Base-by-base conservation (phyloP, 2,113 vertebrate species). In the Oostethus manadensis region DNA sequence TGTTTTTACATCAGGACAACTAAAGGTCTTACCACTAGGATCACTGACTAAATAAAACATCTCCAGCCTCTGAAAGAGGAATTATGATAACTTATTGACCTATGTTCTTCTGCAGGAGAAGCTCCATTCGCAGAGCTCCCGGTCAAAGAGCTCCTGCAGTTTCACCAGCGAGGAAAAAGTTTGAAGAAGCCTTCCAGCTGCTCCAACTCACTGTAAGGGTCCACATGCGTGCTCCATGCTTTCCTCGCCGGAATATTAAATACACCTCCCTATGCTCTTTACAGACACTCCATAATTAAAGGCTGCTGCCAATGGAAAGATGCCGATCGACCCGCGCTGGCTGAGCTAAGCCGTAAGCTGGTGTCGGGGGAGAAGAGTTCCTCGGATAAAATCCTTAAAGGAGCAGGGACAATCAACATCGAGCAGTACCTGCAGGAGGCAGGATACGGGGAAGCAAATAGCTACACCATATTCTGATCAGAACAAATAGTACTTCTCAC, bases 51-150 rank as follows among this genome's bases (percentile, higher is more conserved):
- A 26, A 26, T 26, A n/a, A n/a, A n/a, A n/a, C n/a, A n/a, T n/a
- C n/a, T n/a, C n/a, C n/a, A n/a, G n/a, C n/a, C n/a, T n/a, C n/a
- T n/a, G n/a, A n/a, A n/a, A n/a, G 23, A 26, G 23, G 23, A 3
- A 26, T 26, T 26, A 26, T 5, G 23, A 5, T 26, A 26, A 26
- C 5, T 26, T 26, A 26, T 5, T 26, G 23, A 26, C 5, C 5
- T 33, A 33, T 6, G 29, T 33, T 33, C 29, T 7, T 33, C 7
- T 33, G 29, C 29, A 98, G 96, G 95, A 69, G 93, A 94, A 58
- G 93, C 92, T 54, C 96, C 96, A 0, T 97, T 94, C 76, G 90
- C 94, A 53, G 93, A 97, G 58, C 84, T 98, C 46, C 77, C 87
- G 1, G 83, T 91, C n/a, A 82, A 69, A 54, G 91, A 91, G 54